Conservation (phyloP, 2,888 invertebrate species). For the Lucinisca nassula region DNA sequence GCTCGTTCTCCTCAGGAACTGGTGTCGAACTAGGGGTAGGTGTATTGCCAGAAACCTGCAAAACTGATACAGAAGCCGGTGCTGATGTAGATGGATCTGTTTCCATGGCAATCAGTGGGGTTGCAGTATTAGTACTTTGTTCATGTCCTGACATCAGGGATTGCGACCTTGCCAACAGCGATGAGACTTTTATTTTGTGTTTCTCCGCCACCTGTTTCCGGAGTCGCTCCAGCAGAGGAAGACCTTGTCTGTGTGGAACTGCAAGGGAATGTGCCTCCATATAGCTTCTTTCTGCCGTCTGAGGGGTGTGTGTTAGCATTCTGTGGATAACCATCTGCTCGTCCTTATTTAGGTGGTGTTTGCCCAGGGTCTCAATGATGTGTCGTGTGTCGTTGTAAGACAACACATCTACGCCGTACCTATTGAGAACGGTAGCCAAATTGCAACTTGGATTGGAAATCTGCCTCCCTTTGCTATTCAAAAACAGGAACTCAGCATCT, state of each 20-base stretch:
- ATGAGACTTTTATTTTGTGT: neutral
- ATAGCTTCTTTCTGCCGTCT: neutral
- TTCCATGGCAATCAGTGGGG: neutral
- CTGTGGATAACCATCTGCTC: neutral
- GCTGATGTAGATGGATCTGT: neutral
- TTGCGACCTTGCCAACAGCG: neutral
- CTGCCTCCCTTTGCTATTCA: neutral
- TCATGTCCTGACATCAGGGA: neutral
- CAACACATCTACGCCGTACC: neutral
- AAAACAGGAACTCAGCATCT: neutral
- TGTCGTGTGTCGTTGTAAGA: neutral
- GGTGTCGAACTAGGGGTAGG: neutral
- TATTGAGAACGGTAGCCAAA: neutral
- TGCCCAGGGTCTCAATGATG: neutral
- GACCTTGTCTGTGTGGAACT: neutral
- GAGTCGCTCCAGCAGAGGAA: neutral
- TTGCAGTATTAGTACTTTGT: neutral
- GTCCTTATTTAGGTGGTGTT: neutral
- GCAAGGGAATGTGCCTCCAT: neutral
- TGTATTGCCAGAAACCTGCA: neutral
- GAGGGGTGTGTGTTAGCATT: neutral
- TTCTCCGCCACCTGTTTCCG: neutral
- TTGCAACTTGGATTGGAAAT: neutral
- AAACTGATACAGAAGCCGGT: neutral
- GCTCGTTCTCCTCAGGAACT: neutral